phyloP scores from a whole-genome alignment of 2,888 invertebrate genomes.

The Bembecia ichneumoniformis region DNA sequence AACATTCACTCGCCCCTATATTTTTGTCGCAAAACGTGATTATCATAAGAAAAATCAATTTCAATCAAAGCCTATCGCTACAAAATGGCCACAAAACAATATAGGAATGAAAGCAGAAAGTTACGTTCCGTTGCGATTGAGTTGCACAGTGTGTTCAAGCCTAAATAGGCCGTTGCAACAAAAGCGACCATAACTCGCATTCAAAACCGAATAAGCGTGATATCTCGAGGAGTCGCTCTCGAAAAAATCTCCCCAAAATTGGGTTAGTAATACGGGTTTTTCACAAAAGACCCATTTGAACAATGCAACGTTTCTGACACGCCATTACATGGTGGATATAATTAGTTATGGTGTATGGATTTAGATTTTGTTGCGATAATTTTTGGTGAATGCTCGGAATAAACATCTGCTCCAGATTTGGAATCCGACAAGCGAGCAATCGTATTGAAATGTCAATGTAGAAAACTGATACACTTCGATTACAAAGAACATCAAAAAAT shows the following conservation, averaged over 20 bases:
- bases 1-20: too few species aligned
- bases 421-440: constrained; percentile 49
- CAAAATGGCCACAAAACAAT: too few species aligned
- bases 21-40: too few species aligned
- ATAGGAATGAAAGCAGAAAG: too few species aligned
- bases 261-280: constrained; percentile 66
- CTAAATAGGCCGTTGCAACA: constrained; percentile 39
- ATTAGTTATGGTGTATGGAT: constrained; percentile 72
- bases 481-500: constrained; percentile 55
- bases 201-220: constrained; percentile 63
- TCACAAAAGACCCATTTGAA: constrained; percentile 46
- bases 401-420: constrained; percentile 66
- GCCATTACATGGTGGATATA: constrained; percentile 68
- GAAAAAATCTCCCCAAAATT: constrained; percentile 62
- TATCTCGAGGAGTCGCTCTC: constrained; percentile 50
- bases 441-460: constrained; percentile 61
- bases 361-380: constrained; percentile 70
- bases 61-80: too few species aligned
- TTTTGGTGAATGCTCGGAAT: constrained; percentile 57
- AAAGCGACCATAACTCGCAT: constrained; percentile 60
- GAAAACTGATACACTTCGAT: constrained; percentile 57
- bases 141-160: neutral
- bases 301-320: constrained; percentile 44
- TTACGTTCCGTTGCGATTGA: neutral
- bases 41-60: too few species aligned